Base-by-base conservation (phyloP, 2,113 vertebrate species). In the Leptodactylus fuscus region DNA sequence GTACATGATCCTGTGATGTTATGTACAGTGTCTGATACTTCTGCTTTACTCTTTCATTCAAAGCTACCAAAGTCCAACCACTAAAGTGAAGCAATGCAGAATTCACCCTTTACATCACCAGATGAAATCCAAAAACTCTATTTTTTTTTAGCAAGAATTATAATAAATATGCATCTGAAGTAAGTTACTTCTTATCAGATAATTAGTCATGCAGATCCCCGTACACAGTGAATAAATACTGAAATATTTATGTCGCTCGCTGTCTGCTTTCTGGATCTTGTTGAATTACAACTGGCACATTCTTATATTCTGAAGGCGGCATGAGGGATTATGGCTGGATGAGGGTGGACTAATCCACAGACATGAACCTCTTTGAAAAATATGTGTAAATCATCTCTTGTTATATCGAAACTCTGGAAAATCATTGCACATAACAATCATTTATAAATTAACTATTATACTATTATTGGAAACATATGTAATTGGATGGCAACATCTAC, bases 251-350 rank as follows among this genome's bases (percentile, higher is more conserved):
- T 69, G 34, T 8, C 1, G 34, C 5, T 22, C 3, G 16, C 65
- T 38, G 32, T 22, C 65, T 69, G 32, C 18, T 34, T 18, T 69
- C 18, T 38, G 38, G 34, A 34, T 22, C 65, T 38, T 69, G 32
- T 69, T 69, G 32, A 69, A 69, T 38, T 69, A 38, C 65, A 69
- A 22, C 34, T 69, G 65, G 65, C 65, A 69, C 32, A 69, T 38
- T 69, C 65, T 36, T 5, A 36, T 69, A 69, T 69, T 69, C 65
- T 36, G 34, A 69, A 38, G 65, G 34, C 65, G 2, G 65, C 15
- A 4, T 36, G 18, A 69, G 18, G 65, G 65, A 69, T 69, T 69
- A 69, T 11, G 18, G 65, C 29, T 69, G 34, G 18, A 69, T 36
- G 32, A 38, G 16, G 34, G 32, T 36, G 65, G 34, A 38, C 65